Base-by-base conservation (phyloP, 2,888 invertebrate species). In the Archips crataeganus region DNA sequence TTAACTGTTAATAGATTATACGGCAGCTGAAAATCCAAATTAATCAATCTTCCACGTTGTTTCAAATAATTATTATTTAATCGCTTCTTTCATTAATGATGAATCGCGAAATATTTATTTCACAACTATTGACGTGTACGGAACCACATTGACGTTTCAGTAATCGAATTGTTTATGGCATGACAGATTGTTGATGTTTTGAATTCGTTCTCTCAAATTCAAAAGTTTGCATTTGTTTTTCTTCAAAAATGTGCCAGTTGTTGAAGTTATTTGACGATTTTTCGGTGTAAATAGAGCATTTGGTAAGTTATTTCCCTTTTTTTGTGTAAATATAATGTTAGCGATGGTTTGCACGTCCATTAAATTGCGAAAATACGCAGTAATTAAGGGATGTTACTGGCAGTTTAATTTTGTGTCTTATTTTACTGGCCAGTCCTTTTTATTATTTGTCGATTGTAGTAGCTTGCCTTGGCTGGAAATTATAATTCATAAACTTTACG, bases 221-320 rank as follows among this genome's bases (percentile, higher is more conserved):
- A 83, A 85, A 80, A 68, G 45, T 70, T 65, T 70, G 70, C 76
- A 79, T 82, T 82, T 83, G 79, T 93, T 87, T 85, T 88, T 84
- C 80, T 78, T 79, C 75, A 75, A 78, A 79, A 82, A 85, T 86
- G 85, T 90, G 92, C 88, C 90, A 93, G 87, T 90, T 90, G 82
- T 78, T 80, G 74, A 71, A 77, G 71, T 79, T 84, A 87, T 84
- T 79, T 82, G 76, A 77, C 78, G 79, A 82, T 83, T 82, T 81
- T 77, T 75, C 59, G 79, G 79, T 79, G 72, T 75, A 78, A 81
- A 78, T 76, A 57, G 68, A 70, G 75, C 70, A 78, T 76, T 76
- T 79, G 84, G 88, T 88, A 80, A 86, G 89, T 81, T 71, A 77
- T 75, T 79, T 69, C 75, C 74, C 75, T 75, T 77, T 77, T 71